Conservation (phyloP, 2,797 vertebrate genomes). For the Tokudaia muenninki region DNA sequence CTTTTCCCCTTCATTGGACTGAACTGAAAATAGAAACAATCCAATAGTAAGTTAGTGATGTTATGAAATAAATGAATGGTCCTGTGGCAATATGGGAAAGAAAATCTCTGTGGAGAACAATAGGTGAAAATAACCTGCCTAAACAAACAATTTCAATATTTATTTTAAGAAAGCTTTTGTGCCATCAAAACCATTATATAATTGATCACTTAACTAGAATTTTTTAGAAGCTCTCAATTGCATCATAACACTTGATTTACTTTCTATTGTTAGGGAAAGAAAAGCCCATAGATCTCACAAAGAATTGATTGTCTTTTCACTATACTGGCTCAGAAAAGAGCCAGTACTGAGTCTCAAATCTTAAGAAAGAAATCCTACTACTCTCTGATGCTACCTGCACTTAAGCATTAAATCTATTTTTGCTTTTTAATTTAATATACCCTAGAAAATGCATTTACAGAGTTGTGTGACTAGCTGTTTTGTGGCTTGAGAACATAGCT, state of each 20-base stretch:
- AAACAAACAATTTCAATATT: slow-evolving; percentile 26
- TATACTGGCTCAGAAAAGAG: background rate
- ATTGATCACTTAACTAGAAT: slow-evolving; percentile 5
- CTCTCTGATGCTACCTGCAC: background rate
- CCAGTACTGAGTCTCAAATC: background rate
- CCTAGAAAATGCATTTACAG: background rate
- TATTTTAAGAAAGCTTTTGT: slow-evolving; percentile 52
- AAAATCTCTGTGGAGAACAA: slow-evolving; percentile 42
- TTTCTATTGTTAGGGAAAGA: background rate
- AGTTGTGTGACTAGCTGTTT: background rate
- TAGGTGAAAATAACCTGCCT: background rate
- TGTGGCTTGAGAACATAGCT: background rate
- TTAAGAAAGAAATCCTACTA: background rate
- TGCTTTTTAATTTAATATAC: background rate
- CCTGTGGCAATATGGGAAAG: background rate
- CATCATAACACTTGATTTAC: background rate
- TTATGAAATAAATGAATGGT: slow-evolving; percentile 66
- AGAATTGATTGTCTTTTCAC: background rate
- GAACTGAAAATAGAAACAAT: slow-evolving; percentile 55
- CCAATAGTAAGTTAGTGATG: slow-evolving; percentile 33
- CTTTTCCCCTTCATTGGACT: slow-evolving; percentile 65
- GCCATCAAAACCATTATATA: background rate
- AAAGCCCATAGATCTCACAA: background rate
- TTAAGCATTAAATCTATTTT: background rate
- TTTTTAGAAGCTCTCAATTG: background rate